phyloP scores from a whole-genome alignment of 2,888 invertebrate genomes.

The Dryomyza anilis region DNA sequence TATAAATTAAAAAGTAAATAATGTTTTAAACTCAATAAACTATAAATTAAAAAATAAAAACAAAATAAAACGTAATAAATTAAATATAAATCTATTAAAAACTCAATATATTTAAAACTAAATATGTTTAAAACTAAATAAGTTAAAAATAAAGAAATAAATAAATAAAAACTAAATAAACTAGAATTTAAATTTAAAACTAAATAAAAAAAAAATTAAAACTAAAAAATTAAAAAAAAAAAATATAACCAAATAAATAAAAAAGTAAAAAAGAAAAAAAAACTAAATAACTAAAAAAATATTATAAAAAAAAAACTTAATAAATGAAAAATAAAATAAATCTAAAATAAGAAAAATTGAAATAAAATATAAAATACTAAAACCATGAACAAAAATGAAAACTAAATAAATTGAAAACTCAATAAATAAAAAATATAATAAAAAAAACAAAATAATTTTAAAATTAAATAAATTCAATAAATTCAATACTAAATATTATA shows the following conservation, averaged over 20 bases:
- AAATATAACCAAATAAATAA: neutral
- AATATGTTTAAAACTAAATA: neutral
- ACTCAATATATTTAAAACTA: neutral
- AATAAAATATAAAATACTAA: neutral
- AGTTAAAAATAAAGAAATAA: neutral
- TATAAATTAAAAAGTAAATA: no score
- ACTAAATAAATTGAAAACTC: neutral
- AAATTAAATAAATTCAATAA: neutral
- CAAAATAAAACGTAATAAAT: neutral
- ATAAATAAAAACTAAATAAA: neutral
- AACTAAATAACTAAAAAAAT: neutral
- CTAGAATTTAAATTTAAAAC: neutral
- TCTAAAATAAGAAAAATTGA: neutral
- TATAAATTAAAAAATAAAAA: no score
- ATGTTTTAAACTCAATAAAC: no score
- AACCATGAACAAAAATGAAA: neutral
- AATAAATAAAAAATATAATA: neutral
- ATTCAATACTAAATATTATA: neutral
- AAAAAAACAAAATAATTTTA: neutral
- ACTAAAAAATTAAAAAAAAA: neutral
- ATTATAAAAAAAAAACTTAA: neutral
- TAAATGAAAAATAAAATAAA: neutral
- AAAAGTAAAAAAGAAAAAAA: neutral
- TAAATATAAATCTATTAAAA: neutral
- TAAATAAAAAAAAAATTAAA: neutral